phyloP scores from a whole-genome alignment of 2,888 invertebrate species.

The Sepiola atlantica region DNA sequence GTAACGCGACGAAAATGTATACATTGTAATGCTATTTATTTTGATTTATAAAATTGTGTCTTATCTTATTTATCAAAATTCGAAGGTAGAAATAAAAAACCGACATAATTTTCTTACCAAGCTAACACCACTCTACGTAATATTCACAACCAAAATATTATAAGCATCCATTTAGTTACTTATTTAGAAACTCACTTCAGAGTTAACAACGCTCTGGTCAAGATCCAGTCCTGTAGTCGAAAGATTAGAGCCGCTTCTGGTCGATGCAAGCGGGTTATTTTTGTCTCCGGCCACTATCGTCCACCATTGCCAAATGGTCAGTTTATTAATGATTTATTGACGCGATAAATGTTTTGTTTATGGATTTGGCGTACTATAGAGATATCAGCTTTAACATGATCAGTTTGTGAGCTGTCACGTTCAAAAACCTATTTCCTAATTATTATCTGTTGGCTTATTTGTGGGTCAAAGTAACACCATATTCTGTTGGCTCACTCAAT shows the following conservation, averaged over 20 bases:
- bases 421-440: background rate
- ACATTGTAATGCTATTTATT: too few species aligned
- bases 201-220: background rate
- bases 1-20: too few species aligned
- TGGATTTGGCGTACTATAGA: background rate
- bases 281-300: background rate
- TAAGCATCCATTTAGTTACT: too few species aligned
- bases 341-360: conserved; percentile 18
- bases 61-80: too few species aligned
- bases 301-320: background rate
- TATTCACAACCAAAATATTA: too few species aligned
- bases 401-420: background rate
- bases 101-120: too few species aligned
- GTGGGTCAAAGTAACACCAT: background rate
- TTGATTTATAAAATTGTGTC: too few species aligned
- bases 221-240: background rate
- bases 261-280: background rate
- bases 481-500: background rate
- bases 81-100: too few species aligned
- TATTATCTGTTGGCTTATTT: background rate
- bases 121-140: too few species aligned
- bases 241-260: background rate
- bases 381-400: background rate
- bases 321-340: background rate
- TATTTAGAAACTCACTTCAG: background rate